A percentile compares a stretch with the other conserved stretches of the same genome.
phyloP scores from a whole-genome alignment of 2,797 vertebrate species.

The Coendou prehensilis region DNA sequence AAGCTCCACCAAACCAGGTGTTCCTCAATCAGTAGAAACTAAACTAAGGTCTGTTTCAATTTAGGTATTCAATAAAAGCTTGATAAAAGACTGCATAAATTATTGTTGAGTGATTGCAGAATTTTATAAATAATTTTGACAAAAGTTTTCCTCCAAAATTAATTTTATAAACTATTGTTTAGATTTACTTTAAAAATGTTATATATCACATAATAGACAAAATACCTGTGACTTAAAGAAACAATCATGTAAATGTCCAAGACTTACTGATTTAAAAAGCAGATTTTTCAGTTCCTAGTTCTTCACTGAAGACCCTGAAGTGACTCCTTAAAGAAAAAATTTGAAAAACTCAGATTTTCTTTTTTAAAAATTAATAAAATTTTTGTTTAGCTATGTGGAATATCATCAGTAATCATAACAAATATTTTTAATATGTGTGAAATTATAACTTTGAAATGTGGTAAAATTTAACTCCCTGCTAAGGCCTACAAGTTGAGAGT shows the following conservation, averaged over 20 bases:
- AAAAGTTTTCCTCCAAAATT: neutral
- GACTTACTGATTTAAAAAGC: neutral
- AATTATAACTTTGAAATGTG: constrained; percentile 30
- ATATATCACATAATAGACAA: neutral
- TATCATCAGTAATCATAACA: constrained; percentile 21
- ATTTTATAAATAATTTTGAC: neutral
- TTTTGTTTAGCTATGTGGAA: neutral
- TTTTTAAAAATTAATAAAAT: neutral
- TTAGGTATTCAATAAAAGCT: neutral
- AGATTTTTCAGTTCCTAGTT: neutral
- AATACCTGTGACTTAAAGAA: neutral
- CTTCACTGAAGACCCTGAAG: neutral
- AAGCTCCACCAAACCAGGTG: neutral
- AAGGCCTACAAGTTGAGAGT: constrained; percentile 15
- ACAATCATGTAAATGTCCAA: neutral
- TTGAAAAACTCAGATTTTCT: neutral
- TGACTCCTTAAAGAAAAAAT: neutral
- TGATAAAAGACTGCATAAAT: neutral
- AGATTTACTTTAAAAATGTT: constrained; percentile 5
- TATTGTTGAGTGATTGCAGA: neutral
- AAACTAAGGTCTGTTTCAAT: neutral
- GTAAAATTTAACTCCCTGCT: constrained; percentile 68
- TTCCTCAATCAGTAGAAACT: neutral
- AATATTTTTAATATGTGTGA: constrained; percentile 58
- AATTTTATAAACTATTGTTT: neutral